Percentiles rank a stretch among this genome's conserved stretches.
Conservation (phyloP, 2,888 invertebrate species). For the Tupiocoris notatus region DNA sequence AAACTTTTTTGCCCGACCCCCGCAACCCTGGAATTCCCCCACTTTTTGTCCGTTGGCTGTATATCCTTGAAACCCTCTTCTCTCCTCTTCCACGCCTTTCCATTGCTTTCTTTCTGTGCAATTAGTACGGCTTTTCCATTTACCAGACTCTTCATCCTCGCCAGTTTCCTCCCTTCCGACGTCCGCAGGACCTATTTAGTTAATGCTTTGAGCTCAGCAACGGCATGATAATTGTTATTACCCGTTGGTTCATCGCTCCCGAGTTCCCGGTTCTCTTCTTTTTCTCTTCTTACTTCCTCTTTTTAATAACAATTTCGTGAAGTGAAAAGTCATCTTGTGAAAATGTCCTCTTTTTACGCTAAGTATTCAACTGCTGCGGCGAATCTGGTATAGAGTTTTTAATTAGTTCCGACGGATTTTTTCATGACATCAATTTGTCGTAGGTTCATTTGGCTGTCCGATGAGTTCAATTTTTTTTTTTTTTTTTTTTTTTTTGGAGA, state of each 20-base stretch:
- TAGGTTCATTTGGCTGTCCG: too few species aligned
- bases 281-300: constrained; percentile 5
- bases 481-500: too few species aligned
- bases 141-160: constrained; percentile 18
- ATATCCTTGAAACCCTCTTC: not conserved
- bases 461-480: too few species aligned
- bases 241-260: constrained; percentile 37
- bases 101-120: constrained; percentile 24
- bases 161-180: constrained; percentile 24
- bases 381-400: not conserved
- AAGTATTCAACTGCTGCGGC: not conserved
- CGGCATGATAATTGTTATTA: constrained; percentile 38
- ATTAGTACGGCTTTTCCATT: constrained; percentile 43
- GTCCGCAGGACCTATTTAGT: constrained; percentile 38
- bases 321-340: constrained; percentile 19
- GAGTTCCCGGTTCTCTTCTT: not conserved
- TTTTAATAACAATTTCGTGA: constrained; percentile 14
- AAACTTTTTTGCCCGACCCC: constrained; percentile 37
- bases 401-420: constrained; percentile 1
- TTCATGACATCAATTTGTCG: too few species aligned
- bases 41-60: constrained; percentile 3
- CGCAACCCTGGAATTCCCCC: not conserved
- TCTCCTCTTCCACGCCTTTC: constrained; percentile 7
- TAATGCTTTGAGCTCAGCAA: constrained; percentile 37
- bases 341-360: constrained; percentile 1